Evolutionary conservation across 1,140 invertebrate species (phyloP), one percentile per base, ranked within the genome.

Genomic region (Oscheius sp.): DNA sequence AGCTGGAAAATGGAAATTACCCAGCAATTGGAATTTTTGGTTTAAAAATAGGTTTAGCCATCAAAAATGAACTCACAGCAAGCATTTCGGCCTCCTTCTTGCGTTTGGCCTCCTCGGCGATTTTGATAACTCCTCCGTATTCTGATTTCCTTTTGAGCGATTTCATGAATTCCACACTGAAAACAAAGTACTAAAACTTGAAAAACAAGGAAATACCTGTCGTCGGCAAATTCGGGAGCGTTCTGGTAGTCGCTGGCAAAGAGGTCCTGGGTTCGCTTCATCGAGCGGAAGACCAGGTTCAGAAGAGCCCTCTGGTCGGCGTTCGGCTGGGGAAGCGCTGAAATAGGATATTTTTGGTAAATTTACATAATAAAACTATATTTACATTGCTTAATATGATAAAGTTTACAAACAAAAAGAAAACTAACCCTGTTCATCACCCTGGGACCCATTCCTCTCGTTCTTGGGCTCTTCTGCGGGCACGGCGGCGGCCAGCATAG

Each of bases 221-320:
- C 88, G 77, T 91, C 89, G 85, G 93, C 91, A 7, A 91, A 86
- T 76, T 92, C 90, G n/a, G 94, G 93, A 46, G 95, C 85, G 66
- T 90, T 87, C 52, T 91, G 91, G 85, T 97, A 93, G 84, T 97
- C 93, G 35, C 90, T 89, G 36, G 97, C 85, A 86, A 99, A 99
- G 90, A 97, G 93, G 86, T 99, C 96, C 85, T 98, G 95, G 15
- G 94, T 95, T 80, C 96, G 87, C 85, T 99, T 99, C 69, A 98
- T 87, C 3, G 95, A 98, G 76, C 95, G 89, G 85, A 99, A 99
- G 58, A 98, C 93, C 66, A 97, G 46, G 42, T 79, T 84, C 35
- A 80, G 73, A 4, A 79, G 64, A 3, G 45, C 49, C 52, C 70
- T 74, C 36, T 73, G 46, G 23, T 46, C 45, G 20, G 55, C 72